phyloP scores from a whole-genome alignment of 2,888 invertebrate species.

The Altica lythri region DNA sequence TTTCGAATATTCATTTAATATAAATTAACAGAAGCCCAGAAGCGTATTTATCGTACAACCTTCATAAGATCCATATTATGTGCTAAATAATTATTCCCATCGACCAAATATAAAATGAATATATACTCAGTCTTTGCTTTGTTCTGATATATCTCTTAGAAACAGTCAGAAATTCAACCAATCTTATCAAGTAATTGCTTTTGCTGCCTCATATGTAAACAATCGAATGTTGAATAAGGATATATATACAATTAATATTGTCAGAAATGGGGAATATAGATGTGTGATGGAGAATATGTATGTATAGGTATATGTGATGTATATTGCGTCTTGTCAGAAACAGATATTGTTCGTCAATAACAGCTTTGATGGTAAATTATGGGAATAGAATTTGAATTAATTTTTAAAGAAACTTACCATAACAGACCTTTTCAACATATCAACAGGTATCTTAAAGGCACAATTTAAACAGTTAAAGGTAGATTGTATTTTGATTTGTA shows the following conservation, averaged over 20 bases:
- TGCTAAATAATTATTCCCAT: slow-evolving; percentile 4
- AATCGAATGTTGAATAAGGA: slow-evolving; percentile 42
- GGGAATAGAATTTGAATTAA: too few species aligned
- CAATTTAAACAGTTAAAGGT: too few species aligned
- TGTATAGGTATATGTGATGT: neutral
- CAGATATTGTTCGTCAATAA: too few species aligned
- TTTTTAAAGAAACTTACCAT: too few species aligned
- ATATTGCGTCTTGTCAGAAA: neutral
- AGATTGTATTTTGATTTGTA: too few species aligned
- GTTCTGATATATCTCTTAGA: slow-evolving; percentile 36
- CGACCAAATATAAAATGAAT: slow-evolving; percentile 27
- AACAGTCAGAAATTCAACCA: slow-evolving; percentile 37
- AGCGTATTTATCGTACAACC: too few species aligned
- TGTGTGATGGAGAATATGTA: neutral
- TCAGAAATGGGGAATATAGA: slow-evolving; percentile 17
- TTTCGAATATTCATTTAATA: too few species aligned
- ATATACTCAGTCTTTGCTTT: slow-evolving; percentile 34
- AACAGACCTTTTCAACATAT: too few species aligned
- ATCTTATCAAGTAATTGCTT: slow-evolving; percentile 46
- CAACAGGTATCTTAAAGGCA: too few species aligned
- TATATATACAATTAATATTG: slow-evolving; percentile 45
- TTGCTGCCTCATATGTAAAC: slow-evolving; percentile 45
- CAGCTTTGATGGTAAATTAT: too few species aligned
- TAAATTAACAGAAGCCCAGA: too few species aligned
- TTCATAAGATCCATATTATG: too few species aligned